Evolutionary conservation across 1,140 invertebrate species (phyloP).

Genomic region (Homarus americanus): DNA sequence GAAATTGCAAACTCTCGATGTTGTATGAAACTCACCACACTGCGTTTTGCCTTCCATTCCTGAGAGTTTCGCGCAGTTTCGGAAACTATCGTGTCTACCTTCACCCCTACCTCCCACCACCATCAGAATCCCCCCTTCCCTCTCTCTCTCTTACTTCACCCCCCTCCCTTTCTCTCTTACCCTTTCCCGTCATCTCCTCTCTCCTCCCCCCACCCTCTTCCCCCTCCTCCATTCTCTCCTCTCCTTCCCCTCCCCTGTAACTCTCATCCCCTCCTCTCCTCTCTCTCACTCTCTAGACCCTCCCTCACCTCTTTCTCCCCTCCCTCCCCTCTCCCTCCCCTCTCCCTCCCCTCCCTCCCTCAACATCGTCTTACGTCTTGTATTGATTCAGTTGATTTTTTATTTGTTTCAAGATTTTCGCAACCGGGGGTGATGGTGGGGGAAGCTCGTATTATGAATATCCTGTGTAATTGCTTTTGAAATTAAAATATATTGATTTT

Average conservation of each 20-base stretch:
- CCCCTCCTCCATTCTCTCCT: not conserved
- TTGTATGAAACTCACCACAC: slow-evolving; percentile 45
- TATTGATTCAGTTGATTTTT: slow-evolving; percentile 69
- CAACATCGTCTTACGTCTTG: slow-evolving; percentile 60
- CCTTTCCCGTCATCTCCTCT: not conserved
- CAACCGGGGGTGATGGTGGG: not conserved
- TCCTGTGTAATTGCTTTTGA: slow-evolving; percentile 14
- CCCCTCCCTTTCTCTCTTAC: not conserved
- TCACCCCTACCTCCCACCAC: not conserved
- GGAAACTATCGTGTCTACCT: slow-evolving; percentile 28
- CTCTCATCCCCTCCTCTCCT: not conserved
- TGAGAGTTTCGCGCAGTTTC: slow-evolving; percentile 41
- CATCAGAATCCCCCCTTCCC: not conserved
- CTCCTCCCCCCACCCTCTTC: not conserved
- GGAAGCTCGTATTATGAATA: slow-evolving; percentile 7
- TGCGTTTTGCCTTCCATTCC: slow-evolving; percentile 22
- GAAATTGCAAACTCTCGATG: slow-evolving; percentile 55
- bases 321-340: not conserved
- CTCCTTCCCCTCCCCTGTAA: not conserved
- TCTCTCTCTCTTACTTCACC: slow-evolving; percentile 5
- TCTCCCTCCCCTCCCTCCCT: not conserved
- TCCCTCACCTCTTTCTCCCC: not conserved
- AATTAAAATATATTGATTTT: not conserved
- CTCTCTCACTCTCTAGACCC: slow-evolving; percentile 22
- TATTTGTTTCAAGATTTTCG: slow-evolving; percentile 65